Evolutionary conservation across 2,113 vertebrate species (phyloP), one percentile per base, ranked within the genome.

Genomic region (Odobenus rosmarus): DNA sequence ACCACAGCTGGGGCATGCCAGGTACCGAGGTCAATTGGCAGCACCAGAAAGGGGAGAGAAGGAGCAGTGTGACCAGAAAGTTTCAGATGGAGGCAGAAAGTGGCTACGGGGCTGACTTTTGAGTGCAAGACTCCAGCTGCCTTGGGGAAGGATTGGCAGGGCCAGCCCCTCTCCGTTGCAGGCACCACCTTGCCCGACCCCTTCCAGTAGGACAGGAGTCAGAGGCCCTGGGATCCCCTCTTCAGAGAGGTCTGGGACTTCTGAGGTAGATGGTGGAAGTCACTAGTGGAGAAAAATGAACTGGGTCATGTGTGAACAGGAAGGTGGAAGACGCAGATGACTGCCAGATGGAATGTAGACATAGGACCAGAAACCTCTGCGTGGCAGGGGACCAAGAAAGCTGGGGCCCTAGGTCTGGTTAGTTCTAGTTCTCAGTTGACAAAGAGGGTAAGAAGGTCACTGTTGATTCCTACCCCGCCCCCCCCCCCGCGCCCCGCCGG

Each of bases 351-450:
- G 53, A 95, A 92, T 92, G 90, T 80, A 82, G 55, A 55, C 90
- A 39, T 0, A 49, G 81, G 61, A 57, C 51, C 39, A 90, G 80
- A 92, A 92, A 46, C 33, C 67, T 69, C 72, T 88, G 86, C 26
- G 28, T 33, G 57, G 55, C 42, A 69, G 79, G 89, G 59, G n/a
- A 86, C 79, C 55, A 79, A 55, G 57, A 86, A 80, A 96, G 81
- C 69, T 90, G 57, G 57, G 33, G 57, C n/a, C 33, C 88, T 89
- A 71, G 15, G 49, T 95, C 87, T 87, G 67, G 12, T 39, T 91
- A 91, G 79, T 82, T 97, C 88, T 91, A 91, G 79, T 82, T 97
- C 88, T 96, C 85, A 82, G 64, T 95, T 95, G 93, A 97, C 89
- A 94, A 69, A 97, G 71, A 92, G 77, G 71, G 55, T 77, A 77